Evolutionary conservation across 2,888 invertebrate species (phyloP), one percentile per base, ranked within the genome.

Genomic region (Drepanosiphum platanoidis): DNA sequence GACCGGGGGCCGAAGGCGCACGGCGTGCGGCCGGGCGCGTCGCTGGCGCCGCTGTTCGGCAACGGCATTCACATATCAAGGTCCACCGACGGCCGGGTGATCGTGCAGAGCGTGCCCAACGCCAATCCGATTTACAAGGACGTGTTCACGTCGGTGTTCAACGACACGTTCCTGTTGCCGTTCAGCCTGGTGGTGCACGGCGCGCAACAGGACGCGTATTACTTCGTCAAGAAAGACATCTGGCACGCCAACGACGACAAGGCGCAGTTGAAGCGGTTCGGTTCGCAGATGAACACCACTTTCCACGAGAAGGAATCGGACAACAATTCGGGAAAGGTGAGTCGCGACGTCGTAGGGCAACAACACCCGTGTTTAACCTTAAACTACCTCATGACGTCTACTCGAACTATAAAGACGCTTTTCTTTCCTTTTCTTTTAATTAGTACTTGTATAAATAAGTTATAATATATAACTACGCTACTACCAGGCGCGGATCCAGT

Each of bases 91-190:
- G 95, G 95, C 13, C 93, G 94, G 88, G 95, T 96, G 52, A 94
- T 96, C 34, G 94, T 96, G 46, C 89, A 89, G 9, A 95, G 96
- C 88, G 96, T 96, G 18, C 96, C 96, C 0, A 95, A 95, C 1
- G 96, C 97, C 0, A 96, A 97, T 89, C 94, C 96, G 46, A 97
- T 97, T 88, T 96, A 96, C 90, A 92, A 95, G 52, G 97, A 97
- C 90, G 97, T 97, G 3, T 96, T 97, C 89, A 97, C 96, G 4
- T 95, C 96, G 0, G 96, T 97, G 8, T 96, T 97, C 90, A 97
- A 97, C 90, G 93, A 96, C 88, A 96, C 96, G 0, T 94, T 94
- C 89, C 92, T 97, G 88, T 91, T 97, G 88, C 96, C 96, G 61
- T 96, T 96, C 90, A 95, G 95, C 18, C 95, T 96, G 89, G 94